Evolutionary conservation across 1,140 invertebrate genomes (phyloP), one percentile per base, ranked within the genome.

Genomic region (Myzus persicae): DNA sequence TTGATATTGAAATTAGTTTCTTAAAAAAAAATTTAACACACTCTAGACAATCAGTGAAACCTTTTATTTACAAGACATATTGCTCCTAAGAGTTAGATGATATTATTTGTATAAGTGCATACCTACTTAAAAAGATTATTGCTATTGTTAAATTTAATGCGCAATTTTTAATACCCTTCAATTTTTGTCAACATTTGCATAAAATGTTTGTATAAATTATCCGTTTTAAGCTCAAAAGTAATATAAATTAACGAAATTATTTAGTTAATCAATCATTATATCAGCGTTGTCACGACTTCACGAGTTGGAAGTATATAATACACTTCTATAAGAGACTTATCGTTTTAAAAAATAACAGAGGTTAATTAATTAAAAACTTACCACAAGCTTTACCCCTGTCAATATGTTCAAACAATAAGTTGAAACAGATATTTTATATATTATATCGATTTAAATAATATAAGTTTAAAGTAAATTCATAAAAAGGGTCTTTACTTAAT

Each of bases 231-330:
- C 85, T 46, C 11, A n/a, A 46, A 87, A 87, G n/a, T 44, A 87
- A 87, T 46, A 40, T 40, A 51, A 54, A 89, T 54, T 38, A 38
- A 51, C 7, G 7, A 89, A 89, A 89, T 40, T 89, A 26, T 89
- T 38, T 46, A 38, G 48, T 89, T 26, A 54, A 89, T 89, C 88
- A 89, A 54, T 89, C 88, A 89, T 51, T 89, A 14, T 54, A 89
- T 40, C 88, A 11, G 36, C 8, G 88, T 89, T 89, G 48, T 89
- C 48, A 54, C n/a, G 22, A 38, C 48, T 40, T 89, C 48, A 54
- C n/a, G 22, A 38, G 88, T 40, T 24, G 4, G 7, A 9, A 36
- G 26, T 24, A 36, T 51, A 51, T 54, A 40, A 89, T 26, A 51
- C 9, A 51, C 48, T 51, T 51, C 0, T 51, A 51, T 54, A 40